phyloP scores from a whole-genome alignment of 2,888 invertebrate species.

The Nasonia oneida region DNA sequence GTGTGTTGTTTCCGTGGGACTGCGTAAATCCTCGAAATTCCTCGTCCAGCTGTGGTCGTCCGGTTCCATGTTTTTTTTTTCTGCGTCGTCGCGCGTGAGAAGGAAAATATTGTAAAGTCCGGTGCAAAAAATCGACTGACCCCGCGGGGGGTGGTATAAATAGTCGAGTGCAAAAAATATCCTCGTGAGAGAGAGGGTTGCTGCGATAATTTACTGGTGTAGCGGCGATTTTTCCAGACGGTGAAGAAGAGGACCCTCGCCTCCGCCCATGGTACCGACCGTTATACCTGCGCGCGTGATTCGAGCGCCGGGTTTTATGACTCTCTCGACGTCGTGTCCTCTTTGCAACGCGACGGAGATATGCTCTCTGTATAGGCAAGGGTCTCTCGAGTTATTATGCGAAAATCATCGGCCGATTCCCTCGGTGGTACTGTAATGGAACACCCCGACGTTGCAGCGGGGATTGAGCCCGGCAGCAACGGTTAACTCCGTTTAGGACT shows the following conservation, averaged over 20 bases:
- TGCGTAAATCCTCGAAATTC: slow-evolving; percentile 4
- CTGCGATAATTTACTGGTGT: slow-evolving; percentile 35
- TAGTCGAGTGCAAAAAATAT: background rate
- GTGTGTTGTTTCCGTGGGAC: background rate
- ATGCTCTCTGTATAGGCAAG: background rate
- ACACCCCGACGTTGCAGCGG: background rate
- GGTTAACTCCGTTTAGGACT: slow-evolving; percentile 43
- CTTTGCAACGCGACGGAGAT: background rate
- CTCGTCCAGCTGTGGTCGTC: background rate
- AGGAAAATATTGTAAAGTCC: background rate
- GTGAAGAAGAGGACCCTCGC: background rate
- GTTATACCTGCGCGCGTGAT: slow-evolving; percentile 1
- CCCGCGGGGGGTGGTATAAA: background rate
- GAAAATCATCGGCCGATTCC: slow-evolving; percentile 38
- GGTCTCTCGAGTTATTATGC: slow-evolving; percentile 35
- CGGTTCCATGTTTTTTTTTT: background rate
- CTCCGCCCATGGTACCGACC: background rate
- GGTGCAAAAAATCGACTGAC: background rate
- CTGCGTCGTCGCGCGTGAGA: background rate
- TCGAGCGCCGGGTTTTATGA: background rate
- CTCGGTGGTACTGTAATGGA: slow-evolving; percentile 22
- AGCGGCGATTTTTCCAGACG: slow-evolving; percentile 13
- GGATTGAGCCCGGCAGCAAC: background rate
- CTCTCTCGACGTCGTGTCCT: background rate
- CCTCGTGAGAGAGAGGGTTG: slow-evolving; percentile 10